Conservation (phyloP, 2,888 invertebrate genomes). For the Lepidonotus clava region DNA sequence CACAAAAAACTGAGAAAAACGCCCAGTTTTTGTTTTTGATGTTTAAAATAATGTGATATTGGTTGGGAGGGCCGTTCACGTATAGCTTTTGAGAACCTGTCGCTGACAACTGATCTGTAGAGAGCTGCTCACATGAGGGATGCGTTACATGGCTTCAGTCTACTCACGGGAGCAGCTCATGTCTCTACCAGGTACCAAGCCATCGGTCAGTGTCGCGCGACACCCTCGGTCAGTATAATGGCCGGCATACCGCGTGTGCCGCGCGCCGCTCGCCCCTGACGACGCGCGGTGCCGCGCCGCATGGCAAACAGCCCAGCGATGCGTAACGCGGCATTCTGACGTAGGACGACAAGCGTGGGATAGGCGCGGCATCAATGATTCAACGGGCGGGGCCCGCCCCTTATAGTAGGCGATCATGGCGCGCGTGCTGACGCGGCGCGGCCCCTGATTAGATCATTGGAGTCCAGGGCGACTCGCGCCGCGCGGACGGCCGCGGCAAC, state of each 20-base stretch:
- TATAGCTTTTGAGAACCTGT: too few species aligned
- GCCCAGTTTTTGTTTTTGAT: too few species aligned
- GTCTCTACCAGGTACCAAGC: not conserved
- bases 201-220: not conserved
- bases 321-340: conserved; percentile 24
- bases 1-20: too few species aligned
- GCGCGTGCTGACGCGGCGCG: conserved; percentile 6
- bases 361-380: conserved; percentile 29
- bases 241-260: not conserved
- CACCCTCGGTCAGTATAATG: not conserved
- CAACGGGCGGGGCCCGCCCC: conserved; percentile 8
- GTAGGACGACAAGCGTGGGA: conserved; percentile 27
- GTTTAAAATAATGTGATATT: too few species aligned
- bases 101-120: too few species aligned
- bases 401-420: conserved; percentile 34
- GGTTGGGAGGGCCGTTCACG: too few species aligned
- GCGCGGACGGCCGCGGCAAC: not conserved
- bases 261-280: not conserved
- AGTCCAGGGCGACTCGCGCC: not conserved
- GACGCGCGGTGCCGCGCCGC: conserved; percentile 38
- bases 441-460: conserved; percentile 16
- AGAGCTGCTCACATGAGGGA: too few species aligned
- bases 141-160: conserved; percentile 10
- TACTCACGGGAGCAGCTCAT: not conserved
- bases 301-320: not conserved